Base-by-base conservation (phyloP, 2,888 invertebrate species). In the Drosophila cracens region DNA sequence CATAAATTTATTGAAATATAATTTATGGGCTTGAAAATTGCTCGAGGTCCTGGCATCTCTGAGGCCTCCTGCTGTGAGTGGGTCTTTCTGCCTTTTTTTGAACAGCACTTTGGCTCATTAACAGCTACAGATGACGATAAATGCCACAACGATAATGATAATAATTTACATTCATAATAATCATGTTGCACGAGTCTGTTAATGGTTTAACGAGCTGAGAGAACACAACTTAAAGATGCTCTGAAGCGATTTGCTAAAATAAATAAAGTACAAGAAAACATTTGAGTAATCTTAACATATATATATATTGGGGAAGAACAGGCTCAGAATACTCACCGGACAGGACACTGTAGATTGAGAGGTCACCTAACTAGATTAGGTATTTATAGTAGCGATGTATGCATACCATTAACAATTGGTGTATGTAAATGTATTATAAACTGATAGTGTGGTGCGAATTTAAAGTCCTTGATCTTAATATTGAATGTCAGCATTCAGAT, bases 21-120 rank as follows among this genome's bases (percentile, higher is more conserved):
- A 83, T 87, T 83, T 87, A 85, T 79, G 70, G 56, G 63, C 40
- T 58, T 61, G 68, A 58, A 79, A 71, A 77, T 72, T 60, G 65
- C 65, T 31, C 67, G 51, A 54, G 53, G 69, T 57, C 67, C 65
- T 34, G 21, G 57, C 58, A 49, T 57, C 46, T 66, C 60, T 33
- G 33, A 13, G 40, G 46, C 34, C 7, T 40, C 62, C 74, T 63
- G 73, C 69, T 77, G 74, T 18, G 40, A 33, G 10, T n/a, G 11
- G 10, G 36, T 3, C 49, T 54, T 60, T 58, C 29, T 38, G 63
- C 29, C 29, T 16, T 27, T 18, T 34, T 34, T 53, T 53, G 46
- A 51, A 58, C 34, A 70, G 66, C 56, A 63, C 61, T 59, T 71
- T 69, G 72, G 68, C 58, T 78, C 82, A 82, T 87, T 81, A 87